Evolutionary conservation across 2,797 vertebrate species (phyloP), one percentile per base, ranked within the genome.

Genomic region (Myotis findleyi): DNA sequence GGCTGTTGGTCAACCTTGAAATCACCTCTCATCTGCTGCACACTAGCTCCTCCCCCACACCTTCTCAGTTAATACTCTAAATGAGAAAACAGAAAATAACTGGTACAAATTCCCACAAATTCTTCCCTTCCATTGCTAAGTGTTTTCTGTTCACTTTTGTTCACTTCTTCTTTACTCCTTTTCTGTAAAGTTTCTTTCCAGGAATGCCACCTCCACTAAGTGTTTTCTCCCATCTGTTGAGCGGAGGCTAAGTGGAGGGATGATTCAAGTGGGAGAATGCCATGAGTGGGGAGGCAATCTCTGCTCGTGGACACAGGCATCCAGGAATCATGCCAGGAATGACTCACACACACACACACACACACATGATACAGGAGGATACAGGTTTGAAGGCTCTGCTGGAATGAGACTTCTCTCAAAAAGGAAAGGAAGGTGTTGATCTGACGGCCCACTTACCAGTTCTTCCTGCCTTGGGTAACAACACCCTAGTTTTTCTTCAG

Each of bases 101-200:
- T 57, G 62, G 80, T 51, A 57, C 14, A 7, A 47, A 76, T 84
- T 81, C 38, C 80, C 62, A 59, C 53, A 89, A n/a, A 83, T 49
- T 41, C 30, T 59, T 82, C 59, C 47, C 14, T 13, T 51, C 25
- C 47, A 38, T 8, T 44, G 49, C 72, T 81, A 68, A 76, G 23
- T 69, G 72, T 69, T 33, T 47, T 38, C 92, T 85, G 49, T n/a
- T 81, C 59, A 44, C 66, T 77, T 71, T 91, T n/a, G 57, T 41
- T 83, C 72, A 20, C 76, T 93, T 23, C 69, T 49, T 44, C 41
- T 38, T 62, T 47, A 77, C 80, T 66, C 38, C 14, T 87, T 87
- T 88, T 80, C 38, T 21, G 16, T 27, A 82, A 33, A 91, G 10
- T 38, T 69, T 90, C 87, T 68, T 86, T 96, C 90, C 47, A 80